phyloP scores from a whole-genome alignment of 2,888 invertebrate species.

The Idaea straminata region DNA sequence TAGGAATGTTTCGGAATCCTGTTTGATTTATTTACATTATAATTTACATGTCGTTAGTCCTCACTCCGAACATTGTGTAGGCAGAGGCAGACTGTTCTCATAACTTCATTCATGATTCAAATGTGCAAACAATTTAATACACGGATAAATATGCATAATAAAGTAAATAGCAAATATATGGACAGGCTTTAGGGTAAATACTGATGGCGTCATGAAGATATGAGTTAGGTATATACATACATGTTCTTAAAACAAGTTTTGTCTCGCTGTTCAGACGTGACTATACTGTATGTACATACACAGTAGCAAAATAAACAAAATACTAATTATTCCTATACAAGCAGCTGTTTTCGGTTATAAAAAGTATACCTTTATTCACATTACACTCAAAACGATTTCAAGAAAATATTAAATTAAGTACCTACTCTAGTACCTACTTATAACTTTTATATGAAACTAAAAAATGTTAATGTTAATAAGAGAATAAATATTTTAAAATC shows the following conservation, averaged over 20 bases:
- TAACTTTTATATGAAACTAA: too few relatives aligned
- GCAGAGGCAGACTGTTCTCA: background rate
- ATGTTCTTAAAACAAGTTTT: background rate
- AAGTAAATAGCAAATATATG: background rate
- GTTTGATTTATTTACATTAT: background rate
- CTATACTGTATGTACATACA: background rate
- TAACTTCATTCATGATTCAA: slow-evolving; percentile 1
- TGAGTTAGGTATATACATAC: background rate
- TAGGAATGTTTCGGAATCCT: background rate
- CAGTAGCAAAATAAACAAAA: background rate
- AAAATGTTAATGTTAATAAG: too few relatives aligned
- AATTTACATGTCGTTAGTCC: background rate
- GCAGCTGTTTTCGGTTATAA: background rate
- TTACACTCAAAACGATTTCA: too few relatives aligned
- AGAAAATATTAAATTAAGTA: too few relatives aligned
- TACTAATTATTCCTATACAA: background rate
- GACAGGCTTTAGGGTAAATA: background rate
- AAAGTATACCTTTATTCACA: background rate
- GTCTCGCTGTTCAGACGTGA: background rate
- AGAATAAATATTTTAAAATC: too few relatives aligned
- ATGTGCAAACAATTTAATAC: background rate
- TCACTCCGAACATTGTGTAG: background rate
- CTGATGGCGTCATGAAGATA: background rate
- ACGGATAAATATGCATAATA: background rate
- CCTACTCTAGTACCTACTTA: too few relatives aligned